Evolutionary conservation across 2,888 invertebrate genomes (phyloP).

Genomic region (Zeuzera pyrina): DNA sequence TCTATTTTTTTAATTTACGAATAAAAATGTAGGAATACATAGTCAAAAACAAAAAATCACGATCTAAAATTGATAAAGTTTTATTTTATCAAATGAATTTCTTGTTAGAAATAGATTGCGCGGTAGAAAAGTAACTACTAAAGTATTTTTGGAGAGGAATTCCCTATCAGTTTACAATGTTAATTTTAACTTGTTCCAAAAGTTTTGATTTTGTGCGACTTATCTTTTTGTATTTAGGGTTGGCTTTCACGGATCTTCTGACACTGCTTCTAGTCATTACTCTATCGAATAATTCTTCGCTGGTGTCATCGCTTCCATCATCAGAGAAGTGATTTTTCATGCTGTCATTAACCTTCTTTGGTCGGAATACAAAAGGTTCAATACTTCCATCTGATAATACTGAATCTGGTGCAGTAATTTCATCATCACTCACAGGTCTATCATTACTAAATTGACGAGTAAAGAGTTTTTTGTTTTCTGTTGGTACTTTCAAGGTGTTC

Average conservation of each 20-base stretch:
- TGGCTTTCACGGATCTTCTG: slow-evolving; percentile 59
- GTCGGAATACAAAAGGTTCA: slow-evolving; percentile 41
- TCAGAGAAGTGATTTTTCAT: slow-evolving; percentile 68
- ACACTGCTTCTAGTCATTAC: slow-evolving; percentile 63
- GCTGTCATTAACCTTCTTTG: slow-evolving; percentile 58
- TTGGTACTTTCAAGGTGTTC: slow-evolving; percentile 43
- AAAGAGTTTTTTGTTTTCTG: slow-evolving; percentile 30
- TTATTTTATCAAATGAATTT: no score
- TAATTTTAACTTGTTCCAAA: slow-evolving; percentile 59
- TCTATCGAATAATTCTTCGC: slow-evolving; percentile 63
- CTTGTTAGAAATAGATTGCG: no score
- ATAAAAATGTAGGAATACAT: no score
- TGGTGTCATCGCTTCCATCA: slow-evolving; percentile 64
- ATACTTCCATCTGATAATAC: slow-evolving; percentile 42
- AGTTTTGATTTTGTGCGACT: slow-evolving; percentile 61
- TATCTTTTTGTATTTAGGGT: slow-evolving; percentile 68
- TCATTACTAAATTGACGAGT: slow-evolving; percentile 42
- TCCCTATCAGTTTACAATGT: slow-evolving; percentile 52
- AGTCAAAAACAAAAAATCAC: no score
- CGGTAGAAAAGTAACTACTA: no score
- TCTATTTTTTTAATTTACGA: no score
- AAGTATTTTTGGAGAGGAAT: no score
- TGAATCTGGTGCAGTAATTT: slow-evolving; percentile 36
- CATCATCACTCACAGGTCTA: slow-evolving; percentile 53
- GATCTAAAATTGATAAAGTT: no score